These are phyloP conservation scores for Eucriotettix oculatus DNA, from an alignment of 2,888 invertebrate genomes.

Conservation along the genomic window DNA sequence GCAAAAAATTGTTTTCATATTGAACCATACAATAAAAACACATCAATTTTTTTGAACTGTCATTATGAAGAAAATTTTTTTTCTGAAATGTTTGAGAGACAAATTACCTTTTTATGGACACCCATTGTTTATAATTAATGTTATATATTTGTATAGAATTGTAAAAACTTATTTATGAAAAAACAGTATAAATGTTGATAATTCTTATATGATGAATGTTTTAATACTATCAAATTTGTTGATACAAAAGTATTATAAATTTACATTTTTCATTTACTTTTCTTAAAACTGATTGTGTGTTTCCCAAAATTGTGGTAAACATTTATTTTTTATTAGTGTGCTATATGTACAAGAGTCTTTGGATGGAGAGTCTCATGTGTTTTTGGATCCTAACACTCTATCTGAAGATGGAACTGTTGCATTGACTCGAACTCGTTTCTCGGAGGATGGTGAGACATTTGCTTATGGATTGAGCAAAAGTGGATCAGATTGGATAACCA, in stretches of 20 bases:
- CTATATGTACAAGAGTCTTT: slow-evolving; percentile 72
- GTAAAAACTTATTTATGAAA: too few species aligned
- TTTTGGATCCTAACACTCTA: slow-evolving; percentile 87
- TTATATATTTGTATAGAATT: too few species aligned
- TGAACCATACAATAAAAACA: too few species aligned
- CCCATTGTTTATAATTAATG: too few species aligned
- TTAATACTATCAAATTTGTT: neutral
- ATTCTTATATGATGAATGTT: too few species aligned
- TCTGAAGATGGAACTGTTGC: slow-evolving; percentile 85
- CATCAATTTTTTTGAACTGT: too few species aligned
- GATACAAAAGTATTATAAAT: neutral
- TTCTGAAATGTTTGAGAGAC: too few species aligned
- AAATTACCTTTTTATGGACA: too few species aligned
- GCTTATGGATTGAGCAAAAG: slow-evolving; percentile 85
- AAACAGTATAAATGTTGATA: too few species aligned
- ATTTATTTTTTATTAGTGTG: slow-evolving; percentile 43
- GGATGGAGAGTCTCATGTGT: slow-evolving; percentile 59
- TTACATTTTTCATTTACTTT: neutral
- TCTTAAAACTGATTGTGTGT: neutral
- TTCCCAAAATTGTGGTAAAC: neutral
- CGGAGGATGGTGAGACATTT: slow-evolving; percentile 75
- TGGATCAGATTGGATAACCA: slow-evolving; percentile 93
- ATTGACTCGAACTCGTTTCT: slow-evolving; percentile 57
- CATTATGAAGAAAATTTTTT: too few species aligned
- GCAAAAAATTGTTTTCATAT: too few species aligned